phyloP scores from a whole-genome alignment of 2,888 invertebrate genomes.

The Frankliniella fusca region DNA sequence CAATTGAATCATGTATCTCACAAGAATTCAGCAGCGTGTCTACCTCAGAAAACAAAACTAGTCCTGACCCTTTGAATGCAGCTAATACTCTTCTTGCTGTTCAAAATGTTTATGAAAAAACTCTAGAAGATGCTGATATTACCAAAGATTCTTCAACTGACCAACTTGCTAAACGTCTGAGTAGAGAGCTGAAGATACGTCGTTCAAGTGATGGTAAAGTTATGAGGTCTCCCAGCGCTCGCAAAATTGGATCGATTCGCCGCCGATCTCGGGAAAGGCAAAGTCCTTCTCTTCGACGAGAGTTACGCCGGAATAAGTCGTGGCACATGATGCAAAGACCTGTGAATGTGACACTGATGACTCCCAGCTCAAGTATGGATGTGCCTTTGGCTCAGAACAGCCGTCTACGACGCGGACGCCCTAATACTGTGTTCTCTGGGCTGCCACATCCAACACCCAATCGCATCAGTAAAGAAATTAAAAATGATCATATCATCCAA shows the following conservation, averaged over 20 bases:
- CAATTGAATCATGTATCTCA: slow-evolving; percentile 66
- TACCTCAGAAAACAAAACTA: slow-evolving; percentile 42
- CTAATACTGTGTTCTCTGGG: slow-evolving; percentile 51
- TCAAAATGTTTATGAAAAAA: slow-evolving; percentile 68
- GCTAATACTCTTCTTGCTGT: slow-evolving; percentile 46
- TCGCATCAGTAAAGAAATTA: slow-evolving; percentile 29
- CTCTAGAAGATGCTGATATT: slow-evolving; percentile 64
- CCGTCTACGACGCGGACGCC: slow-evolving; percentile 53
- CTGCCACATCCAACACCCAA: slow-evolving; percentile 44
- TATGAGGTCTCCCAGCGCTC: slow-evolving; percentile 73
- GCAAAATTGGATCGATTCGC: slow-evolving; percentile 72
- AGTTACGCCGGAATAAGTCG: slow-evolving; percentile 59
- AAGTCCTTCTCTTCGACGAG: slow-evolving; percentile 38
- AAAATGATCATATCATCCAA: not conserved
- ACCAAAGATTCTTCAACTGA: slow-evolving; percentile 62
- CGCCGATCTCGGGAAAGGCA: slow-evolving; percentile 62
- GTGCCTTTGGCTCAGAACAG: slow-evolving; percentile 44
- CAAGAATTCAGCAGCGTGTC: slow-evolving; percentile 56
- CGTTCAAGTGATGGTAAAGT: slow-evolving; percentile 65
- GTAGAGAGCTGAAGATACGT: slow-evolving; percentile 69
- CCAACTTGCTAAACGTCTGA: slow-evolving; percentile 64
- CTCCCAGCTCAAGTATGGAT: slow-evolving; percentile 36
- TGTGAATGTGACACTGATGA: slow-evolving; percentile 34
- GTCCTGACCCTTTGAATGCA: slow-evolving; percentile 40
- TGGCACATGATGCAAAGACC: slow-evolving; percentile 54